Conservation (phyloP, 2,888 invertebrate genomes). For the Hypselothyrea guttata region DNA sequence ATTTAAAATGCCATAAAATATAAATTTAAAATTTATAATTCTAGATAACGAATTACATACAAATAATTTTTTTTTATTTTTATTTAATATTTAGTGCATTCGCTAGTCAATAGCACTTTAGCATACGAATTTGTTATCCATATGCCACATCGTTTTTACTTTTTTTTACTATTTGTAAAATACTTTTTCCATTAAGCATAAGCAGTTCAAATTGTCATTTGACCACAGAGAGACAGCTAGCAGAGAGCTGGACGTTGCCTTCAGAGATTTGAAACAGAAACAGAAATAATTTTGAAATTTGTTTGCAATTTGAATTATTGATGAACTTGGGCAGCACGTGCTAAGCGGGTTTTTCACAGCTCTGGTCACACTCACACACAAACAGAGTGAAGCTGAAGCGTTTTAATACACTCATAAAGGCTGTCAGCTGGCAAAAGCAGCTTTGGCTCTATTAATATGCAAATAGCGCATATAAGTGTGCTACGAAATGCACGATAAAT, state of each 20-base stretch:
- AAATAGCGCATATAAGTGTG: constrained; percentile 71
- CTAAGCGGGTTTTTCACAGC: constrained; percentile 12
- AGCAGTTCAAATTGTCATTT: constrained; percentile 40
- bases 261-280: constrained; percentile 28
- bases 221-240: no score
- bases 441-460: constrained; percentile 64
- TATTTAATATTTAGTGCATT: no score
- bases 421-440: constrained; percentile 4
- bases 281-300: constrained; percentile 45
- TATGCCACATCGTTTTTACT: constrained; percentile 11
- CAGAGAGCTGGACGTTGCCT: constrained; percentile 5
- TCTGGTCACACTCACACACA: background rate
- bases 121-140: constrained; percentile 2
- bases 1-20: no score
- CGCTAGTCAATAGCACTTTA: no score
- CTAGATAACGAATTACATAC: no score
- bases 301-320: constrained; percentile 65
- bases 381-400: constrained; percentile 11
- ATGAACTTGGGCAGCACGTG: constrained; percentile 43
- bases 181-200: constrained; percentile 34
- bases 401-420: constrained; percentile 41
- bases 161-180: no score
- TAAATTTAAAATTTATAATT: no score
- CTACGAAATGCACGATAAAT: constrained; percentile 68
- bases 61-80: no score